phyloP scores from a whole-genome alignment of 64 coral and sea anemone genomes.

The Orbicella faveolata region DNA sequence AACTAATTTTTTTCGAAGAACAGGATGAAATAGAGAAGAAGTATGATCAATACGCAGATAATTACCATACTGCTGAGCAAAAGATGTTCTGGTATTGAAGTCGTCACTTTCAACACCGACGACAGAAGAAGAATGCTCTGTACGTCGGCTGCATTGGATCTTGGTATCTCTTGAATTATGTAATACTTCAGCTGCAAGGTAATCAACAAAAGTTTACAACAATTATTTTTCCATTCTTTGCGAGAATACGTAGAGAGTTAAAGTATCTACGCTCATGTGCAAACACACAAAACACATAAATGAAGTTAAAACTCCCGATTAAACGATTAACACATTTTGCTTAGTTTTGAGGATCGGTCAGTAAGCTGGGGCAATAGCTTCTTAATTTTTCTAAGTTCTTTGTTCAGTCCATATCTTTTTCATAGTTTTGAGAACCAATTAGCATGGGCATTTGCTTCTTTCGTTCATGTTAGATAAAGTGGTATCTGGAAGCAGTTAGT shows the following conservation, averaged over 20 bases:
- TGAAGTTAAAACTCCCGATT: too few species aligned
- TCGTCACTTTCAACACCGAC: background rate
- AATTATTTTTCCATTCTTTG: background rate
- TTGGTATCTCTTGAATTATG: background rate
- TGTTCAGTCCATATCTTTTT: too few species aligned
- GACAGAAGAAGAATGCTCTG: background rate
- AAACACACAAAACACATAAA: too few species aligned
- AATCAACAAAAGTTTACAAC: background rate
- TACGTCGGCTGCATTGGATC: background rate
- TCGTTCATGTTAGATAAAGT: too few species aligned
- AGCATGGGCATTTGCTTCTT: too few species aligned
- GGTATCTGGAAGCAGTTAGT: too few species aligned
- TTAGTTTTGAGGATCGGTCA: too few species aligned
- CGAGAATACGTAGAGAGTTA: background rate
- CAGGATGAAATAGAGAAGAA: background rate
- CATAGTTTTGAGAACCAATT: too few species aligned
- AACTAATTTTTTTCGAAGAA: background rate
- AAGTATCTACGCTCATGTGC: background rate
- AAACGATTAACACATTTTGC: too few species aligned
- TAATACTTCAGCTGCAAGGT: background rate
- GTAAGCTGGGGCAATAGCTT: too few species aligned
- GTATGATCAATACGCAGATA: too few species aligned
- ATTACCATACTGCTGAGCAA: background rate
- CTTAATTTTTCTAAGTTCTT: too few species aligned
- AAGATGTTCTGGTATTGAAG: background rate